These are phyloP conservation scores for Phyllotis vaccarum DNA, from an alignment of 2,797 vertebrate genomes.

Conservation along the genomic window DNA sequence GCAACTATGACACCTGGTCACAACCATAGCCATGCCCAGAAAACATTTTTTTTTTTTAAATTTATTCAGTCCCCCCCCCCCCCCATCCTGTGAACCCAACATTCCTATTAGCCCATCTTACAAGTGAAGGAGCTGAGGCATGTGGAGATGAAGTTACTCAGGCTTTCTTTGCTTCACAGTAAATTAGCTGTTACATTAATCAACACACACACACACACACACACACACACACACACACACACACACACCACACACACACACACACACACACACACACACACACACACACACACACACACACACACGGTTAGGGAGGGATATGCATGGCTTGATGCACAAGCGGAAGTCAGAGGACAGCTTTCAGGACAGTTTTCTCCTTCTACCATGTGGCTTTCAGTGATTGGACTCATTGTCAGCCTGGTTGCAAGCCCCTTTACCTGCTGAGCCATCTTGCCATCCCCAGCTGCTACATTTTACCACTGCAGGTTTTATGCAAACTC, in stretches of 20 bases:
- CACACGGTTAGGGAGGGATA: not conserved
- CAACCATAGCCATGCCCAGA: not conserved
- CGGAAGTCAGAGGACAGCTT: not conserved
- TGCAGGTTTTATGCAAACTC: slow-evolving; percentile 46
- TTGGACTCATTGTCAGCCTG: not conserved
- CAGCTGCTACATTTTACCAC: not conserved
- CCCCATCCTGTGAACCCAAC: not conserved
- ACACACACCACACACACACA: no score
- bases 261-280: no score
- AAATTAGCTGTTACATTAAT: not conserved
- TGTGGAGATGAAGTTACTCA: not conserved
- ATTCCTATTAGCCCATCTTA: not conserved
- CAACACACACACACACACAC: no score
- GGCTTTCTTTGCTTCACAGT: not conserved
- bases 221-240: no score
- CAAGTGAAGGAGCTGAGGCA: not conserved
- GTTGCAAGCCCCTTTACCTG: not conserved
- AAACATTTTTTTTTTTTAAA: not conserved
- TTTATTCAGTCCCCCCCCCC: not conserved
- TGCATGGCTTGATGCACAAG: not conserved
- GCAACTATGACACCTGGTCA: not conserved
- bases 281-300: no score
- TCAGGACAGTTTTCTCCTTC: not conserved
- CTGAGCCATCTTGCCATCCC: no score
- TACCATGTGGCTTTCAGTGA: not conserved